Evolutionary conservation across 1,140 invertebrate genomes (phyloP).

Genomic region (Cydia pomonella): DNA sequence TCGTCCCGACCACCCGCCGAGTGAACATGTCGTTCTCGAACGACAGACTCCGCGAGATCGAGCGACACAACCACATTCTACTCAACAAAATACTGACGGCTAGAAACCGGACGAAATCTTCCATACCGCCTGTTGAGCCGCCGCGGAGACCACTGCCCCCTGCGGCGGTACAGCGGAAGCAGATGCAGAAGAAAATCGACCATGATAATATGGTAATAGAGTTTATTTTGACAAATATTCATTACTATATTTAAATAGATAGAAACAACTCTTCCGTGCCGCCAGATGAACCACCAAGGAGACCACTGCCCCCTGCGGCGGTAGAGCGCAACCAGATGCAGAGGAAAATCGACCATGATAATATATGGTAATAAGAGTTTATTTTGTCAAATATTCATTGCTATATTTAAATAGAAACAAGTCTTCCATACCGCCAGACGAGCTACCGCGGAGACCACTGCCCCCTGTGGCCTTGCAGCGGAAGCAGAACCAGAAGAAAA

Average conservation of each 20-base stretch:
- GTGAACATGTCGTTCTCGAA: conserved; percentile 79
- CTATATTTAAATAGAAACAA: no score
- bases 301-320: no score
- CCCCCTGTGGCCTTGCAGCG: not conserved
- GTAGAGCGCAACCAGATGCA: no score
- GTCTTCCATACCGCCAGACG: no score
- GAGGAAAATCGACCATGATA: no score
- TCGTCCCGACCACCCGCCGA: conserved; percentile 55
- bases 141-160: conserved; percentile 49
- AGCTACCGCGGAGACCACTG: no score
- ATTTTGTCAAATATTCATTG: no score
- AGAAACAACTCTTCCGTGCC: not conserved
- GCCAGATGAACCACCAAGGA: not conserved
- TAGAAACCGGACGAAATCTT: conserved; percentile 58
- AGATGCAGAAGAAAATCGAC: conserved; percentile 68
- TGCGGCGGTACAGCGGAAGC: conserved; percentile 64
- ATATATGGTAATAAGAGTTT: no score
- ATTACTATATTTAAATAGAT: not conserved
- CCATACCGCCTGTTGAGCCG: conserved; percentile 52
- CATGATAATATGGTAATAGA: conserved; percentile 73
- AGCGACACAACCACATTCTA: conserved; percentile 76
- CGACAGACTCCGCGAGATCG: conserved; percentile 74
- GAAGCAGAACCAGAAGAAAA: not conserved
- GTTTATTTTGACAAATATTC: not conserved
- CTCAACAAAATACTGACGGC: conserved; percentile 74